Evolutionary conservation across 2,888 invertebrate genomes (phyloP), one percentile per base, ranked within the genome.

Genomic region (Lottia gigantea): DNA sequence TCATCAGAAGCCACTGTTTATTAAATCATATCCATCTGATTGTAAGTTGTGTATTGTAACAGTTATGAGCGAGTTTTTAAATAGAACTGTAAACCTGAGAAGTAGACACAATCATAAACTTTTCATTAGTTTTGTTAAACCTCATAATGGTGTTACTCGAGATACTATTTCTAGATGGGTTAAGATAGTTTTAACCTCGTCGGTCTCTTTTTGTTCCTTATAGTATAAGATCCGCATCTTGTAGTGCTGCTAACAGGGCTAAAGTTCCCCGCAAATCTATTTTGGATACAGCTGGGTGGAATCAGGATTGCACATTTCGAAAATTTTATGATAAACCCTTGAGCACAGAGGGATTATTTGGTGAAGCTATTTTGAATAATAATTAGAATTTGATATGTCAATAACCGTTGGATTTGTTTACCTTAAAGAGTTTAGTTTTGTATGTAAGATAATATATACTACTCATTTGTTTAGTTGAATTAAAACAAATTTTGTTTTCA

Each of bases 131-230:
- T 74, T 68, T 70, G 63, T 70, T 3, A 77, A 76, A 71, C 73
- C 72, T 19, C 70, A 74, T 49, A 66, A 72, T 31, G 14, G 15
- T 25, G 71, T 78, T 1, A 69, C 63, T 16, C 69, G 73, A 67
- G 71, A 73, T 25, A 78, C 76, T 16, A 64, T 76, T 55, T 70
- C 76, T 6, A 64, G 76, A 66, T 78, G 75, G 77, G 66, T 78
- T 12, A 76, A 72, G 67, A 19, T 40, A n/a, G 69, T 74, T 11
- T 61, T 77, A 25, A n/a, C 25, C 14, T 40, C 46, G n/a, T 55
- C 76, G 14, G 12, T 46, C 25, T 4, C 31, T 65, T 46, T 74
- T 67, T 70, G n/a, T 67, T 23, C 66, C 72, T 2, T 74, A 75
- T 19, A 76, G 75, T 77, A 72, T 76, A 14, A 45, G 74, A 2